phyloP scores from a whole-genome alignment of 2,797 vertebrate species.

The Nyctibius grandis region DNA sequence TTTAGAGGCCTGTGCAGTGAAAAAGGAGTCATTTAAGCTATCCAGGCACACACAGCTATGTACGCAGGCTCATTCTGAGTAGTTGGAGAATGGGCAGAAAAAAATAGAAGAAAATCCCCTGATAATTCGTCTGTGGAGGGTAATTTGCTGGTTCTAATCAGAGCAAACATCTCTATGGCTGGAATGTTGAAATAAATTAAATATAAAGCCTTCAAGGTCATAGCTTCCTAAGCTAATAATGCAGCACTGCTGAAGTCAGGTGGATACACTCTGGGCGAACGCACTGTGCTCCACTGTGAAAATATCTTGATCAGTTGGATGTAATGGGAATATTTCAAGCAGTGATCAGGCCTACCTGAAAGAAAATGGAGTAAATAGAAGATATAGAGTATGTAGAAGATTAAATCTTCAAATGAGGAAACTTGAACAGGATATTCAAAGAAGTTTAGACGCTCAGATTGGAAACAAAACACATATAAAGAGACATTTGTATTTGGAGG shows the following conservation, averaged over 20 bases:
- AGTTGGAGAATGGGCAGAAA: not conserved
- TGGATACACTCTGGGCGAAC: not conserved
- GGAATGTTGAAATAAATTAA: constrained; percentile 51
- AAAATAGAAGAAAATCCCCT: not conserved
- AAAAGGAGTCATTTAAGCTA: not conserved
- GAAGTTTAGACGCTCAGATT: not conserved
- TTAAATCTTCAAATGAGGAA: not conserved
- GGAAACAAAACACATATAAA: not conserved
- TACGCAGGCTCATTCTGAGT: not conserved
- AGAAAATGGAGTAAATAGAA: not conserved
- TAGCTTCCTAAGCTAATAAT: constrained; percentile 43
- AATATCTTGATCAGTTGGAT: constrained; percentile 22
- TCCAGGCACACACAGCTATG: not conserved
- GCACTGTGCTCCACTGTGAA: not conserved
- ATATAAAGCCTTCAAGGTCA: constrained; percentile 53
- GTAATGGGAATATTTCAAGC: constrained; percentile 7
- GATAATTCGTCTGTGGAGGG: constrained; percentile 20
- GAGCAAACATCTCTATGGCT: constrained; percentile 55
- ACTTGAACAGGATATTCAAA: not conserved
- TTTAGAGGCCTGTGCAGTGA: not conserved
- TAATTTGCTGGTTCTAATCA: constrained; percentile 55
- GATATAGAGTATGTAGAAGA: not conserved
- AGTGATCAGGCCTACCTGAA: not conserved
- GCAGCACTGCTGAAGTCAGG: not conserved
- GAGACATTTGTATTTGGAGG: not conserved